Evolutionary conservation across 1,140 invertebrate genomes (phyloP).

Genomic region (Drosophila arawakana): DNA sequence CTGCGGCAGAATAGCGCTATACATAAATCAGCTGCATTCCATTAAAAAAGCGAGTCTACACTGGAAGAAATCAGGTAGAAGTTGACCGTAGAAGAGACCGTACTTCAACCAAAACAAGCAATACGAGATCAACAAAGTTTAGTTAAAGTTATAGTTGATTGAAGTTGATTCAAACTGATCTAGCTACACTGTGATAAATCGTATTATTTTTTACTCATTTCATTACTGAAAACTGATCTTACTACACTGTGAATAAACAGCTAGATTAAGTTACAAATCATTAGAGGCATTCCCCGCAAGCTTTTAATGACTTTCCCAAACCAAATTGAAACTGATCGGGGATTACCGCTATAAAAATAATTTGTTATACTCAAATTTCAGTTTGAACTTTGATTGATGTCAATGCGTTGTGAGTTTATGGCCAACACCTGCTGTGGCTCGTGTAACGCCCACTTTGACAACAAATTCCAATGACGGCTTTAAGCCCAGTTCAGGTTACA

Average conservation of each 20-base stretch:
- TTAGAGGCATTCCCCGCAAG: not conserved
- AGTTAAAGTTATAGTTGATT: too few relatives aligned
- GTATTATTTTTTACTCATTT: too few relatives aligned
- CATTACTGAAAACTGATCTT: too few relatives aligned
- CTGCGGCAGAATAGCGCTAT: slow-evolving; percentile 7
- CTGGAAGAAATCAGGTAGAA: not conserved
- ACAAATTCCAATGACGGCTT: slow-evolving; percentile 6
- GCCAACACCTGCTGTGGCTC: slow-evolving; percentile 30
- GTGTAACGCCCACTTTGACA: slow-evolving; percentile 31
- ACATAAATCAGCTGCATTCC: slow-evolving; percentile 35
- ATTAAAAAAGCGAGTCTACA: slow-evolving; percentile 3
- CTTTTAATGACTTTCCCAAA: too few relatives aligned
- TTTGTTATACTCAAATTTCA: slow-evolving; percentile 1
- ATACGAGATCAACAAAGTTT: too few relatives aligned
- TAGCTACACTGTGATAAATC: too few relatives aligned
- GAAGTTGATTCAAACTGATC: too few relatives aligned
- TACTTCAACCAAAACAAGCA: too few relatives aligned
- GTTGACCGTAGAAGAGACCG: too few relatives aligned
- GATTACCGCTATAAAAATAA: not conserved
- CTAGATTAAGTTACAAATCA: not conserved
- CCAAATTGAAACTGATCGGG: not conserved
- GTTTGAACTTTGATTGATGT: slow-evolving; percentile 31
- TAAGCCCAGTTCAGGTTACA: slow-evolving; percentile 27
- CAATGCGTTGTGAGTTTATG: slow-evolving; percentile 16
- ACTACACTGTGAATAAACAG: too few relatives aligned